A percentile compares a stretch with the other conserved stretches of the same genome.
phyloP scores from a whole-genome alignment of 1,140 invertebrate species.

The Kradibia gibbosae region DNA sequence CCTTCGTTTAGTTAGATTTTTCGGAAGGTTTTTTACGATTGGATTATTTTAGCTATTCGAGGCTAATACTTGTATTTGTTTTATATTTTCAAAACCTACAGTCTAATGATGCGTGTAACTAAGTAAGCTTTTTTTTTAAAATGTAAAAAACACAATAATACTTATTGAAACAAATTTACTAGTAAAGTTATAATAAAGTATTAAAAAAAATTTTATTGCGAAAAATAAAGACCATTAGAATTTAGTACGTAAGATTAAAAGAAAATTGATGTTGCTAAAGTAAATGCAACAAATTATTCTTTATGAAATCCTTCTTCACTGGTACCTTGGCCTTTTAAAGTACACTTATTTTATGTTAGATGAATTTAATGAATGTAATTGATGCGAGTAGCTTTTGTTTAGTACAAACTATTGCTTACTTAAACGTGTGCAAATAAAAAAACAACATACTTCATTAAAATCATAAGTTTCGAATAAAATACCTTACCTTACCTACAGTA shows the following conservation, averaged over 20 bases:
- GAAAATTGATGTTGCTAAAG: neutral
- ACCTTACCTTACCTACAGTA: conserved; percentile 13
- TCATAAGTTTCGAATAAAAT: neutral
- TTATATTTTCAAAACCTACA: neutral
- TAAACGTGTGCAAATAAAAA: neutral
- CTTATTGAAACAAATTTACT: too few relatives aligned
- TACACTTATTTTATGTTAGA: conserved; percentile 7
- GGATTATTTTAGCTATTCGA: neutral
- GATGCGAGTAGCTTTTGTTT: neutral
- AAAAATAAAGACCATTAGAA: too few relatives aligned
- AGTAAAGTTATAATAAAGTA: too few relatives aligned
- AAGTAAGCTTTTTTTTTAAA: too few relatives aligned
- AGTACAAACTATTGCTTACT: neutral
- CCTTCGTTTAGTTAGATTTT: neutral
- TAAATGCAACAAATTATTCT: neutral
- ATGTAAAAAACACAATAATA: too few relatives aligned
- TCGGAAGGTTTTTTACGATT: neutral
- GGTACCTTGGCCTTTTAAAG: neutral
- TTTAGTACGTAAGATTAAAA: too few relatives aligned
- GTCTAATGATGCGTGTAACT: neutral
- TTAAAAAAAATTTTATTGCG: too few relatives aligned
- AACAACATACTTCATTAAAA: conserved; percentile 14
- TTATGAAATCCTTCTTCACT: neutral
- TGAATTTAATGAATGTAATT: neutral
- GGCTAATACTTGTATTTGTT: neutral